These are phyloP conservation scores for Melieria picta DNA, from an alignment of 2,888 invertebrate species.

Conservation along the genomic window DNA sequence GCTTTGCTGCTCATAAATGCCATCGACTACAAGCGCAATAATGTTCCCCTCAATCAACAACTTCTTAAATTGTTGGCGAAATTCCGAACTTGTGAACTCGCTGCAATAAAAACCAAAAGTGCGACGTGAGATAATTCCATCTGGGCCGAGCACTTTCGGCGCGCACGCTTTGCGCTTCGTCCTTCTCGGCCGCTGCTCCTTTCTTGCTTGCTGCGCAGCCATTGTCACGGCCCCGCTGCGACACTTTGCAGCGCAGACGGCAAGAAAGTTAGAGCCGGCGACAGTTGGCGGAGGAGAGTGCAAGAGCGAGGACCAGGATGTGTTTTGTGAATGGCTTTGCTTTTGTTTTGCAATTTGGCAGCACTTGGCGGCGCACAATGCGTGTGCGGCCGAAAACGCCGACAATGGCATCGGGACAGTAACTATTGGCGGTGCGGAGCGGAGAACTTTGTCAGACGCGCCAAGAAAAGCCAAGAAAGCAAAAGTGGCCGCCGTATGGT, in stretches of 20 bases:
- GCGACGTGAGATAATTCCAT: constrained; percentile 52
- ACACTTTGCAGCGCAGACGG: background rate
- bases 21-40: constrained; percentile 36
- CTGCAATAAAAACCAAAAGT: constrained; percentile 45
- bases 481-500: constrained; percentile 41
- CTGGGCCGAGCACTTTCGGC: constrained; percentile 39
- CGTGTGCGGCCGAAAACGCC: constrained; percentile 68
- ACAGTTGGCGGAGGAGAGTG: background rate
- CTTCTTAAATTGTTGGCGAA: constrained; percentile 49
- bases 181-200: constrained; percentile 26
- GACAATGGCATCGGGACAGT: constrained; percentile 89
- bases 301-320: background rate
- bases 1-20: constrained; percentile 30
- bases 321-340: background rate
- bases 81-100: constrained; percentile 48
- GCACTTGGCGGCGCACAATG: constrained; percentile 58
- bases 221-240: background rate
- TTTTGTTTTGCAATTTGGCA: constrained; percentile 36
- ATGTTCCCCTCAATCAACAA: constrained; percentile 39
- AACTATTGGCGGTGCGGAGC: background rate
- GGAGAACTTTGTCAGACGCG: constrained; percentile 44
- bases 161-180: constrained; percentile 13
- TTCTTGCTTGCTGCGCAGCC: constrained; percentile 5
- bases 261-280: background rate
- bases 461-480: constrained; percentile 48